Conservation (phyloP, 2,888 invertebrate genomes). For the Cynaeus angustus region DNA sequence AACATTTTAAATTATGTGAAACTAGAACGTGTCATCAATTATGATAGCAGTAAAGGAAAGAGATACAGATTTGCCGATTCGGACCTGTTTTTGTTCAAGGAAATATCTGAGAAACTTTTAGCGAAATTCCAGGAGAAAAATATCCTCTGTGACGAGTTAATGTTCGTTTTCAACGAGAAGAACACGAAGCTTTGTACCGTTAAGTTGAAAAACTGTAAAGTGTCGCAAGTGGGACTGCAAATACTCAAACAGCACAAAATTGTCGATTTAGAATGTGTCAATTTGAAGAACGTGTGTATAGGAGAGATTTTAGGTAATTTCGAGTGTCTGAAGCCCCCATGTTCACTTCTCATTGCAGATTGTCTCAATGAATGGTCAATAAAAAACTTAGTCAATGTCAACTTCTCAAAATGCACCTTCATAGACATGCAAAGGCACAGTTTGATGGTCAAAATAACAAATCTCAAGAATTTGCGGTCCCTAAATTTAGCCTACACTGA, state of each 20-base stretch:
- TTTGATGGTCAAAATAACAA: slow-evolving; percentile 74
- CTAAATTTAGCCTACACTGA: slow-evolving; percentile 81
- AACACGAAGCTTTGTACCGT: slow-evolving; percentile 77
- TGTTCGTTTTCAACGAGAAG: slow-evolving; percentile 76
- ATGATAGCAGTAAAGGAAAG: slow-evolving; percentile 48
- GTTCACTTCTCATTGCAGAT: slow-evolving; percentile 62
- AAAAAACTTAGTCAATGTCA: slow-evolving; percentile 76
- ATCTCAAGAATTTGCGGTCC: slow-evolving; percentile 75
- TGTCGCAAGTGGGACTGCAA: slow-evolving; percentile 76
- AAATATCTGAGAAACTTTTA: slow-evolving; percentile 76
- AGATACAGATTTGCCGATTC: slow-evolving; percentile 72
- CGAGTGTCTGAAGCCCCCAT: neutral
- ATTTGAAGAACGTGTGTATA: slow-evolving; percentile 77
- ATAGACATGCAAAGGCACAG: slow-evolving; percentile 73
- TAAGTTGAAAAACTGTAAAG: slow-evolving; percentile 75
- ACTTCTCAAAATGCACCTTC: slow-evolving; percentile 78
- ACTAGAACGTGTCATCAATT: slow-evolving; percentile 6
- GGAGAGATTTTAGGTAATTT: slow-evolving; percentile 62
- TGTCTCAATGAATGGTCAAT: slow-evolving; percentile 80
- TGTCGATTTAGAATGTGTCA: slow-evolving; percentile 76
- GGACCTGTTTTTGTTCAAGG: slow-evolving; percentile 75
- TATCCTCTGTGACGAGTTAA: slow-evolving; percentile 76
- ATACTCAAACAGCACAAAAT: slow-evolving; percentile 78
- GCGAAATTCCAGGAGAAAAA: slow-evolving; percentile 74
- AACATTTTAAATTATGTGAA: slow-evolving; percentile 72